A percentile compares a stretch with the other conserved stretches of the same genome.
Evolutionary conservation across 2,888 invertebrate genomes (phyloP).

Genomic region (Chaetogeoica ovagalla): DNA sequence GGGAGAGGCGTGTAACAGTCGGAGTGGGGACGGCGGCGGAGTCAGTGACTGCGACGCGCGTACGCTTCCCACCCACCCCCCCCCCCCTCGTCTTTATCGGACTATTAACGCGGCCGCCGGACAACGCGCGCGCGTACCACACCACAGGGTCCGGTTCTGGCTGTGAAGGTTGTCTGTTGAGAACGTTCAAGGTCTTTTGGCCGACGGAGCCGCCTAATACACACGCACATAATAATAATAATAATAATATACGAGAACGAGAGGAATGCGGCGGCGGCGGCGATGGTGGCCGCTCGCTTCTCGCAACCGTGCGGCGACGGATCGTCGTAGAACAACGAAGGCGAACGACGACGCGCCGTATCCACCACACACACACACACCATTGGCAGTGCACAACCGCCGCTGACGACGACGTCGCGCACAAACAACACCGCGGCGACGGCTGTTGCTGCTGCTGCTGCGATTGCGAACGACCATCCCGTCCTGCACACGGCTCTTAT

Average conservation of each 20-base stretch:
- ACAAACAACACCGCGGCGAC: no score
- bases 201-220: neutral
- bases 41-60: slow-evolving; percentile 47
- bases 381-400: no score
- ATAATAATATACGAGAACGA: neutral
- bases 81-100: no score
- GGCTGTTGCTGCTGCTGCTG: neutral
- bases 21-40: slow-evolving; percentile 32
- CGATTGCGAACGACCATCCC: neutral
- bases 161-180: slow-evolving; percentile 47
- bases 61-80: neutral
- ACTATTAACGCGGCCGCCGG: neutral
- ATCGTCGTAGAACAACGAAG: neutral
- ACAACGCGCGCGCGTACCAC: slow-evolving; percentile 25
- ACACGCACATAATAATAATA: no score
- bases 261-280: slow-evolving; percentile 42
- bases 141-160: slow-evolving; percentile 52
- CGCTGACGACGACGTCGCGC: neutral
- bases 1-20: slow-evolving; percentile 1
- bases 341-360: no score
- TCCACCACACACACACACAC: no score
- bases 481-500: neutral
- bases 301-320: neutral
- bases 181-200: slow-evolving; percentile 43
- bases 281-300: slow-evolving; percentile 4